Evolutionary conservation across 1,140 invertebrate genomes (phyloP), one percentile per base, ranked within the genome.

Genomic region (Pseudobourletiella spinata): DNA sequence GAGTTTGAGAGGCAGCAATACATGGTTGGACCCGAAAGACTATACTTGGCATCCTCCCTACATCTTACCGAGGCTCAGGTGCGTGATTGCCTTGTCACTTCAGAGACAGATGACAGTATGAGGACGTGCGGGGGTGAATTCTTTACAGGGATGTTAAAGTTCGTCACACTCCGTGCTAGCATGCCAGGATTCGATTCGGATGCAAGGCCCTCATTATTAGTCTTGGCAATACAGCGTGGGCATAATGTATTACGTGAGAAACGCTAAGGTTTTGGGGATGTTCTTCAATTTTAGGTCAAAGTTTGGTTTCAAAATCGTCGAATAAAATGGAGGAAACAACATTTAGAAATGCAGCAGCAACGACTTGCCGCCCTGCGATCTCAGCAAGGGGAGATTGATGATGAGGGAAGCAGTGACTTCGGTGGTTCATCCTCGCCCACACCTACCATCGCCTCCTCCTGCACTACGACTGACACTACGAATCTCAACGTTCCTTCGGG

Each of bases 291-390:
- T n/a, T n/a, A 92, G 81, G 91, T 96, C 0, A 97, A 97, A 76
- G 93, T 97, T 1, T 96, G 94, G 93, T 97, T 96, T 74, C 94
- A 95, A 77, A 97, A 97, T 75, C 80, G 94, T 24, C 80, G 94
- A 28, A 97, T 96, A 65, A 96, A 96, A 79, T 95, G 91, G 91
- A 79, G 93, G 22, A 96, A 96, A 71, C 87, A 94, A 70, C 89
- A 94, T 69, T 77, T 93, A 70, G 92, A 95, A 73, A 81, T 92
- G 64, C 91, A 92, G 35, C 91, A 93, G 72, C 90, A 93, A 66
- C 80, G 88, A 54, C 71, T 78, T 4, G 77, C 92, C 28, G 87
- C 88, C 0, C 81, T 90, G 87, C 55, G 84, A 88, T 67, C 87
- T 71, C 83, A 71, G 25, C 62, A 66, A 20, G 50, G 18, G 16